phyloP scores from a whole-genome alignment of 2,888 invertebrate species.

The Labia minor region DNA sequence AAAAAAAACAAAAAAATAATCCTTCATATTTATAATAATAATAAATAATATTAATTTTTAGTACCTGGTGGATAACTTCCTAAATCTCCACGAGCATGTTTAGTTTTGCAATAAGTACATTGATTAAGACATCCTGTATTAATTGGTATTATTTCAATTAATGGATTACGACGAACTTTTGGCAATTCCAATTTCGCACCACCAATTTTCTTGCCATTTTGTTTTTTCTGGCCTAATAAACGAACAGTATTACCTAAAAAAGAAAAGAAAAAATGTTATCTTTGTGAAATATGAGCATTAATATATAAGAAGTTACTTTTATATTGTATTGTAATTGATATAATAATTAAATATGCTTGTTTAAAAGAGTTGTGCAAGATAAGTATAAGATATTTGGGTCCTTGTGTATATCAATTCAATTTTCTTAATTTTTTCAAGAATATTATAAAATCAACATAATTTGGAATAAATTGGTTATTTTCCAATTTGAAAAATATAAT shows the following conservation, averaged over 20 bases:
- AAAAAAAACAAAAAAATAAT: not conserved
- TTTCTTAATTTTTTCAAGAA: no score
- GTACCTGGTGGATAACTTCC: constrained; percentile 72
- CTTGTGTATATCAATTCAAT: no score
- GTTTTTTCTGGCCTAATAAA: constrained; percentile 69
- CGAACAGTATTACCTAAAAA: constrained; percentile 57
- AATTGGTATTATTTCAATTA: constrained; percentile 94
- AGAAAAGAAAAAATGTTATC: constrained; percentile 18
- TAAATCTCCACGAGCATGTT: constrained; percentile 92
- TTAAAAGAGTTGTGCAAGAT: no score
- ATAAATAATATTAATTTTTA: not conserved
- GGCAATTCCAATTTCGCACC: constrained; percentile 82
- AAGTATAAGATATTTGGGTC: no score
- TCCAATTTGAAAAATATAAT: no score
- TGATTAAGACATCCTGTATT: constrained; percentile 96
- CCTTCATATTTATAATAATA: not conserved
- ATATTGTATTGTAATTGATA: no score
- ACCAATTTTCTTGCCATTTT: constrained; percentile 64
- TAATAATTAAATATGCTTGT: no score
- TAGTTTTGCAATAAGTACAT: constrained; percentile 98
- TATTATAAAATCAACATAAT: no score
- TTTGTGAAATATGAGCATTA: no score
- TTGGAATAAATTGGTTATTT: no score
- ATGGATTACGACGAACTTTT: constrained; percentile 88
- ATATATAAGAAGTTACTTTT: no score